phyloP scores from a whole-genome alignment of 2,888 invertebrate species.

The Trichopoda pennipes region DNA sequence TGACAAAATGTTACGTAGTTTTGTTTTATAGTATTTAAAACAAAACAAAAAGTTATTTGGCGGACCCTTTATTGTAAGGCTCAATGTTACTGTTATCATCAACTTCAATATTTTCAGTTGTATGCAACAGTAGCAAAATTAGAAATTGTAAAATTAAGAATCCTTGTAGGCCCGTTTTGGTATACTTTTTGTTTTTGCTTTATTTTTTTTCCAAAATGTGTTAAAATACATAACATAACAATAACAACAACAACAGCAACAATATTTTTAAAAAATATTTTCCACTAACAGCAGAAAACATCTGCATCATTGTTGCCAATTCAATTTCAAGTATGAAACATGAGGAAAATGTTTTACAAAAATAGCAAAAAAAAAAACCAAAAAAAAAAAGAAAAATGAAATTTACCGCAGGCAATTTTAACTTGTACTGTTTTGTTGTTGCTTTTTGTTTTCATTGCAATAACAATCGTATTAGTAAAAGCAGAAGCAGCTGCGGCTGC shows the following conservation, averaged over 20 bases:
- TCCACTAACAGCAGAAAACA: slow-evolving; percentile 36
- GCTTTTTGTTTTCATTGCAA: neutral
- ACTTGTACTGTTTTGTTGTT: slow-evolving; percentile 6
- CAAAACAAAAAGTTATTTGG: too few relatives aligned
- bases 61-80: neutral
- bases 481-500: slow-evolving; percentile 37
- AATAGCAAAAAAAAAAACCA: slow-evolving; percentile 19
- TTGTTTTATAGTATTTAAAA: too few relatives aligned
- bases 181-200: neutral
- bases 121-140: neutral
- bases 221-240: slow-evolving; percentile 22
- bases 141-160: slow-evolving; percentile 10
- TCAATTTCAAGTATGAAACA: slow-evolving; percentile 33
- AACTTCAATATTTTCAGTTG: slow-evolving; percentile 15
- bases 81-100: neutral
- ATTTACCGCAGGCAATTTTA: slow-evolving; percentile 61
- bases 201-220: slow-evolving; percentile 14
- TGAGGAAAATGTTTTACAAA: neutral
- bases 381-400: slow-evolving; percentile 25
- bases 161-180: slow-evolving; percentile 36
- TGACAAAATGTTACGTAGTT: too few relatives aligned
- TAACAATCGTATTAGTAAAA: neutral
- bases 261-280: slow-evolving; percentile 20
- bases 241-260: slow-evolving; percentile 1
- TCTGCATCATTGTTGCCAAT: slow-evolving; percentile 62